Evolutionary conservation across 2,888 invertebrate genomes (phyloP).

Genomic region (Gastrophysa polygoni): DNA sequence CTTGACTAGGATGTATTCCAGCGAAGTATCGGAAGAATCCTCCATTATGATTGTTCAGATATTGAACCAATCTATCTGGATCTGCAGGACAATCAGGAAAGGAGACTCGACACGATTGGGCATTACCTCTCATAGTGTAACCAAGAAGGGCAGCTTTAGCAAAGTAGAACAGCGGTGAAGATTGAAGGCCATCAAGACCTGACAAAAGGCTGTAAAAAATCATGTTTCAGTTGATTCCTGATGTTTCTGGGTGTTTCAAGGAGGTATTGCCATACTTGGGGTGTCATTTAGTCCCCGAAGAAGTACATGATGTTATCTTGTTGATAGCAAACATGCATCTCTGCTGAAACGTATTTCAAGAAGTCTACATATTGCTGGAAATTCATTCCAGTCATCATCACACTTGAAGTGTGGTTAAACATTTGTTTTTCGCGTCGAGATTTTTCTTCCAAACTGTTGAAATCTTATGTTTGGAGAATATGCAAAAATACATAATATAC

Average conservation of each 20-base stretch:
- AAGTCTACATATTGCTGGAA: no score
- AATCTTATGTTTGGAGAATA: no score
- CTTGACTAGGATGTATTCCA: slow-evolving; percentile 54
- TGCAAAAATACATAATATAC: no score
- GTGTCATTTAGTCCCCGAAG: no score
- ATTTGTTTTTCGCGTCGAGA: no score
- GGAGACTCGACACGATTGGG: slow-evolving; percentile 65
- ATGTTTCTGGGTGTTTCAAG: neutral
- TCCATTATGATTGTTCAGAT: slow-evolving; percentile 84
- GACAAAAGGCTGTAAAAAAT: slow-evolving; percentile 39
- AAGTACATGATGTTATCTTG: no score
- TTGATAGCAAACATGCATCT: no score
- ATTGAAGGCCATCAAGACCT: slow-evolving; percentile 56
- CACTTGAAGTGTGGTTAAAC: no score
- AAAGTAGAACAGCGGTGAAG: slow-evolving; percentile 73
- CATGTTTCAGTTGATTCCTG: neutral
- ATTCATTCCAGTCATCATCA: no score
- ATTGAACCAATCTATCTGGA: slow-evolving; percentile 73
- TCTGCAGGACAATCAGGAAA: slow-evolving; percentile 78
- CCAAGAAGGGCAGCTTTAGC: slow-evolving; percentile 79
- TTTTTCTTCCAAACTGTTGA: no score
- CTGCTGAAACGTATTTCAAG: no score
- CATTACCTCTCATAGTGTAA: slow-evolving; percentile 68
- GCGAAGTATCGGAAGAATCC: slow-evolving; percentile 84
- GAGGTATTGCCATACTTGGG: no score